A percentile compares a stretch with the other conserved stretches of the same genome.
Evolutionary conservation across 2,113 vertebrate species (phyloP).

Genomic region (Centropus unirufus): DNA sequence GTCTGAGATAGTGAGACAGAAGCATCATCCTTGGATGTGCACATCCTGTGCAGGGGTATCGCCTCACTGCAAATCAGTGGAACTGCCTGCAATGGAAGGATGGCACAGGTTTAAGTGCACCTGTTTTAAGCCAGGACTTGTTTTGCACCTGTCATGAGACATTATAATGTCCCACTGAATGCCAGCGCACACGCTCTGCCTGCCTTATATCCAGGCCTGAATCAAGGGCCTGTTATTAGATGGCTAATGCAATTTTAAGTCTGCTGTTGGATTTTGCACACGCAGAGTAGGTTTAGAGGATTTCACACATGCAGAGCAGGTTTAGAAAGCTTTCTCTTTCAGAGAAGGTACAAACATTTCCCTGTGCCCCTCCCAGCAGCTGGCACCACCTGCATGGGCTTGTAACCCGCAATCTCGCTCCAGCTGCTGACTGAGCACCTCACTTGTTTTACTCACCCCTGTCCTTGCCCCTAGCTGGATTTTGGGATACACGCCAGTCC

Average conservation of each 20-base stretch:
- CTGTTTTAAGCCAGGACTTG: neutral
- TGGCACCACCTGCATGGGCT: neutral
- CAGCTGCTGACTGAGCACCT: neutral
- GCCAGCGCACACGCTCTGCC: neutral
- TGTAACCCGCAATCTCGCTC: neutral
- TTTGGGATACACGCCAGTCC: accelerated
- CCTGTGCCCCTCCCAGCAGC: neutral
- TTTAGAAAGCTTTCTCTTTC: no score
- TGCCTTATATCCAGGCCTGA: neutral
- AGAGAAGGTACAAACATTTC: neutral
- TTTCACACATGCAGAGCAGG: neutral
- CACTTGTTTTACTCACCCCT: neutral
- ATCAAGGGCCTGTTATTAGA: neutral
- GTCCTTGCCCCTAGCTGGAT: neutral
- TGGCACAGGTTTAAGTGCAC: neutral
- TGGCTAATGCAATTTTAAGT: neutral
- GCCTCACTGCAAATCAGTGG: neutral
- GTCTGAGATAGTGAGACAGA: neutral
- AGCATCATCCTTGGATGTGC: no score
- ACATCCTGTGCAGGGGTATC: neutral
- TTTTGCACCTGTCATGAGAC: neutral
- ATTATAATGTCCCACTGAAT: neutral
- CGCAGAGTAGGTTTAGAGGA: neutral
- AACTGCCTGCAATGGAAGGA: neutral
- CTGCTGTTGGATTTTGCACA: neutral